These are phyloP conservation scores for Monoplex corrugatus DNA, from an alignment of 2,888 invertebrate species.

Conservation along the genomic window DNA sequence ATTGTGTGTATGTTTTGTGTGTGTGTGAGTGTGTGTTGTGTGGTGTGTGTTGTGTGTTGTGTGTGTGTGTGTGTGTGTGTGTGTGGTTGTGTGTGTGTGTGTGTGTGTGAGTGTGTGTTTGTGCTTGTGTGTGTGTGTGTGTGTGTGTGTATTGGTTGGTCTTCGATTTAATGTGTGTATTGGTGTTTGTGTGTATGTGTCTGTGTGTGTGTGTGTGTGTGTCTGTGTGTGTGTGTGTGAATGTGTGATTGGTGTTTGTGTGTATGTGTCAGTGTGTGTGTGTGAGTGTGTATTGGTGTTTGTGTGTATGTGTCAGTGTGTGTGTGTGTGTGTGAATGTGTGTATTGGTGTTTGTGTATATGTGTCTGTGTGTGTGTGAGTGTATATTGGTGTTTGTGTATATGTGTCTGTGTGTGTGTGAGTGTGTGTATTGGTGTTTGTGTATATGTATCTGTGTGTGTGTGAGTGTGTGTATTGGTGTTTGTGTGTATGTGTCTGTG, in stretches of 20 bases:
- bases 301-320: too few species aligned
- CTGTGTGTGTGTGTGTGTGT: constrained; percentile 68
- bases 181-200: constrained; percentile 58
- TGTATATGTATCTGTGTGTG: too few species aligned
- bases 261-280: constrained; percentile 5
- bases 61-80: constrained; percentile 21
- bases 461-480: too few species aligned
- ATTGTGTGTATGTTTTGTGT: not conserved
- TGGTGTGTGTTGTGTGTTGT: not conserved
- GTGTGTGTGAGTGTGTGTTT: too few species aligned
- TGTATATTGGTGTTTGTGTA: too few species aligned
- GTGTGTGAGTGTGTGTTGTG: not conserved
- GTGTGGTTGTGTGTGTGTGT: too few species aligned
- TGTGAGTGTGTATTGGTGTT: constrained; percentile 3
- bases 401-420: too few species aligned
- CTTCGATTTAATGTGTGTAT: not conserved
- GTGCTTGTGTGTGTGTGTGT: constrained; percentile 21
- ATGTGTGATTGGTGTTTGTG: not conserved
- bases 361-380: too few species aligned
- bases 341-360: too few species aligned
- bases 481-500: too few species aligned
- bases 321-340: too few species aligned
- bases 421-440: too few species aligned
- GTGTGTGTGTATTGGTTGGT: not conserved
- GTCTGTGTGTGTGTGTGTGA: not conserved